phyloP scores from a whole-genome alignment of 1,140 invertebrate genomes.

The Bemisia tabaci region DNA sequence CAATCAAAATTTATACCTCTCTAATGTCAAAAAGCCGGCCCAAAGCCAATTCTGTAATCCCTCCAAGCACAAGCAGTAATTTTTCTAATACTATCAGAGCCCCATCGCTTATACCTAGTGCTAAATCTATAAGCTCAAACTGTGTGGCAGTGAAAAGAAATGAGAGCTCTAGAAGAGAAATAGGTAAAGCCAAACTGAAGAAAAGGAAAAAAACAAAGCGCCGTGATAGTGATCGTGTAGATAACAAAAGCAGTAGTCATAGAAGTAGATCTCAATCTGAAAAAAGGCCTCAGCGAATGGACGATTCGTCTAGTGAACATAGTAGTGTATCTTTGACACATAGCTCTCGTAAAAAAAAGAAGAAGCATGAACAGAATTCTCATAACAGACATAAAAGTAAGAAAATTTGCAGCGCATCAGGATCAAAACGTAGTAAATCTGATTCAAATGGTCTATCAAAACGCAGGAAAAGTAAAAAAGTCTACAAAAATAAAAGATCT shows the following conservation, averaged over 20 bases:
- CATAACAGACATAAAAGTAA: conserved; percentile 31
- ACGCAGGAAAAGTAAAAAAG: conserved; percentile 5
- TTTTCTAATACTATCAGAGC: too few relatives aligned
- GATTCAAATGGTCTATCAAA: too few relatives aligned
- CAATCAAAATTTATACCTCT: conserved; percentile 2
- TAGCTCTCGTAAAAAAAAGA: conserved; percentile 31
- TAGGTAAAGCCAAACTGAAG: too few relatives aligned
- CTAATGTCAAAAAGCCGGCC: not conserved
- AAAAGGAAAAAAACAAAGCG: too few relatives aligned
- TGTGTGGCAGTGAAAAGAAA: not conserved
- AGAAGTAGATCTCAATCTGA: too few relatives aligned
- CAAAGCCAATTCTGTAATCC: too few relatives aligned
- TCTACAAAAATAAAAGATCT: conserved; percentile 9
- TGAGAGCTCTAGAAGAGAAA: too few relatives aligned
- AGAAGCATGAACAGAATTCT: conserved; percentile 30
- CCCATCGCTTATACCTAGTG: too few relatives aligned
- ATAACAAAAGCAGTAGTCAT: conserved; percentile 44
- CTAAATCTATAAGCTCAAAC: not conserved
- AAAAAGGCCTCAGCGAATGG: conserved; percentile 41
- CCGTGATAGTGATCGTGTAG: conserved; percentile 23
- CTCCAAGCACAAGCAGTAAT: too few relatives aligned
- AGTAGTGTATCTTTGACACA: too few relatives aligned
- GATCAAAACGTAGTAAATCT: too few relatives aligned
- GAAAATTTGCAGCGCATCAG: too few relatives aligned
- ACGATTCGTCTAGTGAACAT: conserved; percentile 25